phyloP scores from a whole-genome alignment of 2,797 vertebrate species.

The Parotocinclus haroldoi region DNA sequence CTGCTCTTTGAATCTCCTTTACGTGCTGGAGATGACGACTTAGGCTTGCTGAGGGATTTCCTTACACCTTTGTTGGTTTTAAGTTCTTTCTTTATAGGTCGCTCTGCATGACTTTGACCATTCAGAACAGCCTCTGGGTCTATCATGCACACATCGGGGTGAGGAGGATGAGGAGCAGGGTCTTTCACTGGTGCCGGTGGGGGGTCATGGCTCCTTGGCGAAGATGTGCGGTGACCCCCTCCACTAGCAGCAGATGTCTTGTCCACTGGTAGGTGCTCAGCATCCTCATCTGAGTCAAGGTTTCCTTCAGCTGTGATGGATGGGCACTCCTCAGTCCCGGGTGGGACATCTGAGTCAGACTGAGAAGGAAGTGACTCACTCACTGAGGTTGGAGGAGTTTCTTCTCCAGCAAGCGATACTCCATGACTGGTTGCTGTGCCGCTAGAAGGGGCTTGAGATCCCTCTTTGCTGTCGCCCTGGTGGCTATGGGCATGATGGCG shows the following conservation, averaged over 20 bases:
- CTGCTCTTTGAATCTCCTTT: slow-evolving; percentile 81
- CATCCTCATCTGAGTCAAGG: slow-evolving; percentile 95
- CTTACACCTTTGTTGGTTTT: slow-evolving; percentile 84
- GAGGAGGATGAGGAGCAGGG: slow-evolving; percentile 84
- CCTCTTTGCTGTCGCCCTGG: slow-evolving; percentile 59
- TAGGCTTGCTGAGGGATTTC: slow-evolving; percentile 79
- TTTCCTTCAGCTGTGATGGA: slow-evolving; percentile 96
- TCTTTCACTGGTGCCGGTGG: slow-evolving; percentile 83
- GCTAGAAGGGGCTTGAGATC: slow-evolving; percentile 60
- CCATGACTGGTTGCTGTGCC: slow-evolving; percentile 62
- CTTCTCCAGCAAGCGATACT: slow-evolving; percentile 76
- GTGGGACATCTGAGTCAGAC: slow-evolving; percentile 95
- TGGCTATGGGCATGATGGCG: slow-evolving; percentile 58
- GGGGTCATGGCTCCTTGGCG: slow-evolving; percentile 80
- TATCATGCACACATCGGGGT: slow-evolving; percentile 96
- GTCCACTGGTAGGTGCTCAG: slow-evolving; percentile 94
- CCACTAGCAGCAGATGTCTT: slow-evolving; percentile 71
- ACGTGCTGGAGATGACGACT: slow-evolving; percentile 84
- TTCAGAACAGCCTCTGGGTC: slow-evolving; percentile 87
- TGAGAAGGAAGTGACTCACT: slow-evolving; percentile 94
- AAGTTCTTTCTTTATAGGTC: slow-evolving; percentile 81
- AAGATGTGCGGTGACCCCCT: slow-evolving; percentile 72
- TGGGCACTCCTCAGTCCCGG: slow-evolving; percentile 95
- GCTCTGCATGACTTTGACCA: slow-evolving; percentile 79
- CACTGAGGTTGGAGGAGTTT: slow-evolving; percentile 91